phyloP scores from a whole-genome alignment of 2,888 invertebrate genomes.

The Prosapia bicincta region DNA sequence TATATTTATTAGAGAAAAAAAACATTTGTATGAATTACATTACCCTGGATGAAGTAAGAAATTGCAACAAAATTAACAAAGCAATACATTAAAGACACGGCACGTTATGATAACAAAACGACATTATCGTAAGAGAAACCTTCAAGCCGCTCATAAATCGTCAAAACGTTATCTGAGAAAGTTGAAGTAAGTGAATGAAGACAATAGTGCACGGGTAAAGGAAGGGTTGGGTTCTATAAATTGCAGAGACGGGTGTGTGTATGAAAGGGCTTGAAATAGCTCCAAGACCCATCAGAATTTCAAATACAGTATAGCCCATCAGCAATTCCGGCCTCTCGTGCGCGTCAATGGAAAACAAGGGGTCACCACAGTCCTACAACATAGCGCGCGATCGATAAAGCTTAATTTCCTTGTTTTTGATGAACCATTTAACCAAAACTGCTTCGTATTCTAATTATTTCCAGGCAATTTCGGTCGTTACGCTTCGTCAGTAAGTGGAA shows the following conservation, averaged over 20 bases:
- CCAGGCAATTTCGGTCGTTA: background rate
- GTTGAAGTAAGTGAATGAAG: background rate
- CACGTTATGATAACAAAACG: no score
- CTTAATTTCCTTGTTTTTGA: background rate
- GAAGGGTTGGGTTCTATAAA: background rate
- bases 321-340: background rate
- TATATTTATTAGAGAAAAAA: no score
- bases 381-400: background rate
- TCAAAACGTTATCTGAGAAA: background rate
- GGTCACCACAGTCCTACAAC: background rate
- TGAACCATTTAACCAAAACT: background rate
- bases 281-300: background rate
- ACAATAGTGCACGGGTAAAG: background rate
- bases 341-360: background rate
- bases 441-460: background rate
- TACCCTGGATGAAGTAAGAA: no score
- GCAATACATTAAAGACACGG: no score
- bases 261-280: background rate
- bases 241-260: background rate
- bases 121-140: no score
- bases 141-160: background rate
- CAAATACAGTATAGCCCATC: background rate
- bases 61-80: no score
- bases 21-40: no score
- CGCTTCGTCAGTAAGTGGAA: background rate